Percentiles rank a stretch among this genome's conserved stretches.
phyloP scores from a whole-genome alignment of 2,888 invertebrate species.

The Xestia sexstrigata region DNA sequence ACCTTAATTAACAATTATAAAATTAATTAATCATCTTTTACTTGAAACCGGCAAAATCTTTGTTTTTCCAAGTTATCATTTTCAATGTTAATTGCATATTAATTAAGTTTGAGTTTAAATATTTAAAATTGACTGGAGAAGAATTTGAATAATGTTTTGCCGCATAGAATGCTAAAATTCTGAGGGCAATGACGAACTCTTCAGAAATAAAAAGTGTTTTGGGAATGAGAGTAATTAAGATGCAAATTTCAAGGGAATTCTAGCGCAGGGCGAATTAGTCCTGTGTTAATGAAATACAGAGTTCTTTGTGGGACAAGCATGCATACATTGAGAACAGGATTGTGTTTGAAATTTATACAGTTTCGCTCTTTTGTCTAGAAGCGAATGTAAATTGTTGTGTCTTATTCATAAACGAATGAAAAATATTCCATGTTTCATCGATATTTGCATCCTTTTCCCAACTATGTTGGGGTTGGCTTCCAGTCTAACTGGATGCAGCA shows the following conservation, averaged over 20 bases:
- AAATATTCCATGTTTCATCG: not conserved
- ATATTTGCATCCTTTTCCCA: not conserved
- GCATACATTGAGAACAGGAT: constrained; percentile 62
- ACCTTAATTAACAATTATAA: no score
- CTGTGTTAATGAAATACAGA: constrained; percentile 64
- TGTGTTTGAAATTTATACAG: constrained; percentile 10
- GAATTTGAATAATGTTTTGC: constrained; percentile 74
- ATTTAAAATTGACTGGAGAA: constrained; percentile 70
- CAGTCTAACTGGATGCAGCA: no score
- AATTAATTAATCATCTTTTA: not conserved
- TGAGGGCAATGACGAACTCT: constrained; percentile 46
- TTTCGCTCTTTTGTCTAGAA: constrained; percentile 11
- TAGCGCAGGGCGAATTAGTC: constrained; percentile 63
- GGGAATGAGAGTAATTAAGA: constrained; percentile 65
- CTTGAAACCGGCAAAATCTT: constrained; percentile 24
- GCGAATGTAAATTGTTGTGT: constrained; percentile 10
- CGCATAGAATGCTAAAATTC: constrained; percentile 64
- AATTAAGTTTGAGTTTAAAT: constrained; percentile 66
- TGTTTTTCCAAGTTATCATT: constrained; percentile 49
- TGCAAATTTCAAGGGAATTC: constrained; percentile 66
- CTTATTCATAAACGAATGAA: not conserved
- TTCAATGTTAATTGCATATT: constrained; percentile 71
- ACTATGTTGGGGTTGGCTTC: no score
- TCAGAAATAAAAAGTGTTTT: constrained; percentile 66
- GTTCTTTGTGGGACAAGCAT: constrained; percentile 60